These are phyloP conservation scores for Emydura subglobosa DNA, from an alignment of 2,113 vertebrate species.

Conservation along the genomic window DNA sequence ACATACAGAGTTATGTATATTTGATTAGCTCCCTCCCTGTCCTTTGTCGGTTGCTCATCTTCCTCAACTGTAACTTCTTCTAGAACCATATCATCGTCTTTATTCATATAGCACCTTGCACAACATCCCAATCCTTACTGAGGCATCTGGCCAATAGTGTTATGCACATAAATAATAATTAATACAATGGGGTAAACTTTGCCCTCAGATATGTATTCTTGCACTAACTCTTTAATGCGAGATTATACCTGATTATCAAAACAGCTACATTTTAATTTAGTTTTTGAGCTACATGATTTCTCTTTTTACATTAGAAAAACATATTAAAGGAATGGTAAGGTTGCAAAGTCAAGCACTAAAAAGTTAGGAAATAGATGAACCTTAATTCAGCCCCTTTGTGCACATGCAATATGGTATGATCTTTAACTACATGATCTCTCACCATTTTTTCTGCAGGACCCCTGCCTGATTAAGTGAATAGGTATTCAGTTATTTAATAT, in stretches of 20 bases:
- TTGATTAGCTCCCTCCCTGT: neutral
- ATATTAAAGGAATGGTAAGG: neutral
- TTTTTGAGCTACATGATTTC: neutral
- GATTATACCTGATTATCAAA: neutral
- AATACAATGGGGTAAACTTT: rapidly evolving
- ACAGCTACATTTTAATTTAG: neutral
- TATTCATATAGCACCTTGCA: neutral
- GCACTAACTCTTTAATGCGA: neutral
- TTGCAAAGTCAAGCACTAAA: neutral
- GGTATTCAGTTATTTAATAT: too few relatives aligned
- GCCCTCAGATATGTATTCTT: neutral
- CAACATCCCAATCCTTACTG: neutral
- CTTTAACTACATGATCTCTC: neutral
- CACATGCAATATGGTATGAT: neutral
- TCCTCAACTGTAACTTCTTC: neutral
- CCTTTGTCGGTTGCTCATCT: rapidly evolving
- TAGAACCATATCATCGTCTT: neutral
- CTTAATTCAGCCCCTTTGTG: neutral
- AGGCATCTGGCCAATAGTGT: rapidly evolving
- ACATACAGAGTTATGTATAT: neutral
- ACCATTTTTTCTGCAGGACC: neutral
- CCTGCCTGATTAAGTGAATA: constrained; percentile 1
- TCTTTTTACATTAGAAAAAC: neutral
- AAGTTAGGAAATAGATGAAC: neutral
- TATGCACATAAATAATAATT: neutral